Evolutionary conservation across 2,797 vertebrate species (phyloP).

Genomic region (Urophycis tenuis): DNA sequence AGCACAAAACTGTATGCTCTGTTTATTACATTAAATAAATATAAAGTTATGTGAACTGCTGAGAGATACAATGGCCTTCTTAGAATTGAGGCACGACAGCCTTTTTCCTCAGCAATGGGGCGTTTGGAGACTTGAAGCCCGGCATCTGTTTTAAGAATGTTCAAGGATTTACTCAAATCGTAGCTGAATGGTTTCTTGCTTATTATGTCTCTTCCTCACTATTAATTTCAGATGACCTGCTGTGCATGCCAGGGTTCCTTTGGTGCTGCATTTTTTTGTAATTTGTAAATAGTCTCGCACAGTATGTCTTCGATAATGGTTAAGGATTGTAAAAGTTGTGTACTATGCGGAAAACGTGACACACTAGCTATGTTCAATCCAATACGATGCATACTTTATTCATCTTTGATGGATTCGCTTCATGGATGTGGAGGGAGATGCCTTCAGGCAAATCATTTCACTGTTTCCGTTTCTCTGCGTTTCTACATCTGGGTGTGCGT

Average conservation of each 20-base stretch:
- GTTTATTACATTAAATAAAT: neutral
- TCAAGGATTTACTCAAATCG: neutral
- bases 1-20: neutral
- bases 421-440: neutral
- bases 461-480: neutral
- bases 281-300: too few relatives aligned
- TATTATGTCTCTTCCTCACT: neutral
- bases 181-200: neutral
- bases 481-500: neutral
- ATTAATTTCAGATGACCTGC: neutral
- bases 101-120: neutral
- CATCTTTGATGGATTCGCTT: neutral
- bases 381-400: neutral
- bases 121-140: neutral
- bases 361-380: neutral
- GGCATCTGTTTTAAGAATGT: neutral
- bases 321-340: neutral
- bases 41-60: neutral
- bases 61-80: neutral
- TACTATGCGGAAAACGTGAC: neutral
- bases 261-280: neutral
- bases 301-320: neutral
- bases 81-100: too few relatives aligned
- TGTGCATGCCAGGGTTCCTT: neutral
- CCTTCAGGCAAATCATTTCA: neutral